phyloP scores from a whole-genome alignment of 2,888 invertebrate genomes.

The Heliconius cydno region DNA sequence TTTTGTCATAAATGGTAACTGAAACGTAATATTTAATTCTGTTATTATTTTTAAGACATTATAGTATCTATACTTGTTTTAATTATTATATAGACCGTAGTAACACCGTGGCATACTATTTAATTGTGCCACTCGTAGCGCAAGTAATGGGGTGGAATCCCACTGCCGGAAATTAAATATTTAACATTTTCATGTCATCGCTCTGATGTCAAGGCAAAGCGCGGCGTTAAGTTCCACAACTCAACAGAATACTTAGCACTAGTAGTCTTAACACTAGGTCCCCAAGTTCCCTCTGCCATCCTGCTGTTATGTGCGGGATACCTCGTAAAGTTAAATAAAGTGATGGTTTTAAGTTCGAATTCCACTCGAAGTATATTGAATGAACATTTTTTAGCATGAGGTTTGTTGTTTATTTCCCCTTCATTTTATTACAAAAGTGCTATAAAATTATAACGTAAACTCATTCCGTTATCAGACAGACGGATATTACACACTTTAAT shows the following conservation, averaged over 20 bases:
- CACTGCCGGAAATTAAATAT: too few species aligned
- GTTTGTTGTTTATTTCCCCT: not conserved
- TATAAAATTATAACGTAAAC: not conserved
- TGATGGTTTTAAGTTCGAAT: not conserved
- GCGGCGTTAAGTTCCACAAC: not conserved
- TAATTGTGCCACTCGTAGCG: too few species aligned
- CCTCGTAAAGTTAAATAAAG: not conserved
- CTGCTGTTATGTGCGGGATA: not conserved
- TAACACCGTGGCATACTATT: too few species aligned
- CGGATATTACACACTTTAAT: constrained; percentile 5
- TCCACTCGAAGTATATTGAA: not conserved
- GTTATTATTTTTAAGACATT: too few species aligned
- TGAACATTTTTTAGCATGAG: not conserved
- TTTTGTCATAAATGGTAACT: too few species aligned
- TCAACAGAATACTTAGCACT: not conserved
- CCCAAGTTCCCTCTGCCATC: not conserved
- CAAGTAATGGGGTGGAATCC: too few species aligned
- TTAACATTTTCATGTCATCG: too few species aligned
- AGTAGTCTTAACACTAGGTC: not conserved
- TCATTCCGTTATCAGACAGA: constrained; percentile 7
- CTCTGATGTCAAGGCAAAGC: too few species aligned
- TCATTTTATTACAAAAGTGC: not conserved
- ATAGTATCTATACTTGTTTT: too few species aligned
- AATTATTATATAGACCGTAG: too few species aligned
- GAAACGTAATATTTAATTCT: too few species aligned